Percentiles rank a stretch among this genome's conserved stretches.
Conservation (phyloP, 2,797 vertebrate species). For the Uromys caudimaculatus region DNA sequence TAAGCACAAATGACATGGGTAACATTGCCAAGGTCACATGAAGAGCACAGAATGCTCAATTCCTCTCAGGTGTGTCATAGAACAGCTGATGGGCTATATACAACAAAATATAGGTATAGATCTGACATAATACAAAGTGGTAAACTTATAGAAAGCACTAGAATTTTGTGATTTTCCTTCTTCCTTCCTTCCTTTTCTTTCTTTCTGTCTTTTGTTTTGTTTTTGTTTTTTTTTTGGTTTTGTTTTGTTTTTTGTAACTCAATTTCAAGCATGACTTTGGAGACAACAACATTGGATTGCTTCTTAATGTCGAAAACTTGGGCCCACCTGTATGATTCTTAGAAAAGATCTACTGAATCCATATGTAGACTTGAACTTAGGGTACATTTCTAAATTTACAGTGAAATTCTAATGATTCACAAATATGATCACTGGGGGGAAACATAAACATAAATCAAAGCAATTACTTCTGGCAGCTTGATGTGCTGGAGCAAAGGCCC, state of each 20-base stretch:
- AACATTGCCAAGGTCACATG: neutral
- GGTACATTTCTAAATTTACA: slow-evolving; percentile 8
- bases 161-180: neutral
- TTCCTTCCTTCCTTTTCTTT: neutral
- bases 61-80: neutral
- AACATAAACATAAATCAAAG: neutral
- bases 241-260: neutral
- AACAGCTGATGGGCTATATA: neutral
- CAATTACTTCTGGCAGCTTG: neutral
- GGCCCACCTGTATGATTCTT: neutral
- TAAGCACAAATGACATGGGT: neutral
- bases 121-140: neutral
- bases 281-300: neutral
- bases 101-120: neutral
- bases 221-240: too few species aligned
- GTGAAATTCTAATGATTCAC: slow-evolving; percentile 22
- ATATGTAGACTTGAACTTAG: neutral
- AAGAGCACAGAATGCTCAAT: neutral
- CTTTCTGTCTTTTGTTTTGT: too few species aligned
- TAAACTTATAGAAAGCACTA: neutral
- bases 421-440: neutral
- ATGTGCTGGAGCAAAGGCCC: neutral
- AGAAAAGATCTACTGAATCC: slow-evolving; percentile 9
- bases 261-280: neutral
- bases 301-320: neutral